Percentiles rank a stretch among this genome's conserved stretches.
Conservation (phyloP, 2,113 vertebrate genomes). For the Struthio camelus region DNA sequence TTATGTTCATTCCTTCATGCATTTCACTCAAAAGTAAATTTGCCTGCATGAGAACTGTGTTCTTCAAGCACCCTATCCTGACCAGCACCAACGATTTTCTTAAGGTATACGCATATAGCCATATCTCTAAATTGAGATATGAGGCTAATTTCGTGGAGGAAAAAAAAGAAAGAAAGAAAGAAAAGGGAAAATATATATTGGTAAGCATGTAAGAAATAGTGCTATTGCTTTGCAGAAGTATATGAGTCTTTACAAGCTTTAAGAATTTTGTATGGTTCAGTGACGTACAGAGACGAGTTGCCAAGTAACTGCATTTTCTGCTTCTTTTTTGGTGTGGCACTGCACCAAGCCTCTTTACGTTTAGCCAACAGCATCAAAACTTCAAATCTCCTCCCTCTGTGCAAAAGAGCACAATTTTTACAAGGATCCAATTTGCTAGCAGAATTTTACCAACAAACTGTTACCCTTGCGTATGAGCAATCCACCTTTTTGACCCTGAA, state of each 20-base stretch:
- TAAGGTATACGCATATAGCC: fast-evolving
- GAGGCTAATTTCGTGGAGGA: not conserved
- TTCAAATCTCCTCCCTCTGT: not conserved
- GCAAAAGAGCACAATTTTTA: not conserved
- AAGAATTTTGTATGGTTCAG: not conserved
- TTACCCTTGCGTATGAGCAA: not conserved
- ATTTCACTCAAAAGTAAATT: not conserved
- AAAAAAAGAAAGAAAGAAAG: too few relatives aligned
- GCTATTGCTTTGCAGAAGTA: not conserved
- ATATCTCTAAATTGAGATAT: not conserved
- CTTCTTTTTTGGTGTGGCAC: not conserved
- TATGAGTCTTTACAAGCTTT: not conserved
- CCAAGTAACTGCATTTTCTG: not conserved
- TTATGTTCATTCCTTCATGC: fast-evolving
- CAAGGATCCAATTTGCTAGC: not conserved
- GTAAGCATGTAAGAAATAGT: not conserved
- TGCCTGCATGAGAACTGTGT: not conserved
- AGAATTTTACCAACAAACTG: not conserved
- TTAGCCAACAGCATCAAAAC: not conserved
- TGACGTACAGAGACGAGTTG: not conserved
- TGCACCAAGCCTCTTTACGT: not conserved
- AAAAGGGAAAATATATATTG: not conserved
- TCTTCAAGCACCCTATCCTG: not conserved
- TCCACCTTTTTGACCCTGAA: not conserved
- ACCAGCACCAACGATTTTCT: not conserved